Conservation (phyloP, 2,888 invertebrate genomes). For the Xestia ashworthii region DNA sequence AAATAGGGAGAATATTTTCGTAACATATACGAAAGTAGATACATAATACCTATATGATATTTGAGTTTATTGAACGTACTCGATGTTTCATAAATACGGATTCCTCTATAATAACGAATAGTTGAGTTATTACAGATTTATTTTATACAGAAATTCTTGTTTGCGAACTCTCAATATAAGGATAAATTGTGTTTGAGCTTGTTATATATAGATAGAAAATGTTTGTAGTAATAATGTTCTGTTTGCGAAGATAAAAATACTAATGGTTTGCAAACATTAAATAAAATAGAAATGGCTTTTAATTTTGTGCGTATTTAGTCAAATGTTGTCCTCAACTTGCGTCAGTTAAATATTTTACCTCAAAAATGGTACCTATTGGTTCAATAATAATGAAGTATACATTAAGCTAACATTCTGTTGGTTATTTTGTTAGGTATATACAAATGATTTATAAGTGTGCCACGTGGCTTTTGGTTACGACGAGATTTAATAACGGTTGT, state of each 20-base stretch:
- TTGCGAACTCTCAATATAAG: constrained; percentile 53
- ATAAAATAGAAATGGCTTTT: not conserved
- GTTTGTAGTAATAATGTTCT: constrained; percentile 34
- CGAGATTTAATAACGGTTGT: not conserved
- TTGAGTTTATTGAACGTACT: constrained; percentile 56
- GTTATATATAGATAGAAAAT: constrained; percentile 23
- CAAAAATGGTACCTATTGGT: too few relatives aligned
- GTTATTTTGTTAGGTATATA: not conserved
- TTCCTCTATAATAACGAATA: constrained; percentile 64
- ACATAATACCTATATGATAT: constrained; percentile 43
- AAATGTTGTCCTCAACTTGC: not conserved
- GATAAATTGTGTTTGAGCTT: constrained; percentile 53
- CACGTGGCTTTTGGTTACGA: not conserved
- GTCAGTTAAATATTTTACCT: not conserved
- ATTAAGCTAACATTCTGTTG: not conserved
- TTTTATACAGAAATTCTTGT: constrained; percentile 64
- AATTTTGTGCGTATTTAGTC: not conserved
- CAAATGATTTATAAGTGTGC: not conserved
- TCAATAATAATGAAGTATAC: not conserved
- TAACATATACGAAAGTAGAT: constrained; percentile 48
- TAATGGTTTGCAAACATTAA: constrained; percentile 31
- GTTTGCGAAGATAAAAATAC: constrained; percentile 35
- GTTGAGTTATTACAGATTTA: constrained; percentile 62
- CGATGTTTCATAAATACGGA: constrained; percentile 65
- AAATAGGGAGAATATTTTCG: constrained; percentile 53